These are phyloP conservation scores for Urocynchramus pylzowi DNA, from an alignment of 2,113 vertebrate genomes.

Conservation along the genomic window DNA sequence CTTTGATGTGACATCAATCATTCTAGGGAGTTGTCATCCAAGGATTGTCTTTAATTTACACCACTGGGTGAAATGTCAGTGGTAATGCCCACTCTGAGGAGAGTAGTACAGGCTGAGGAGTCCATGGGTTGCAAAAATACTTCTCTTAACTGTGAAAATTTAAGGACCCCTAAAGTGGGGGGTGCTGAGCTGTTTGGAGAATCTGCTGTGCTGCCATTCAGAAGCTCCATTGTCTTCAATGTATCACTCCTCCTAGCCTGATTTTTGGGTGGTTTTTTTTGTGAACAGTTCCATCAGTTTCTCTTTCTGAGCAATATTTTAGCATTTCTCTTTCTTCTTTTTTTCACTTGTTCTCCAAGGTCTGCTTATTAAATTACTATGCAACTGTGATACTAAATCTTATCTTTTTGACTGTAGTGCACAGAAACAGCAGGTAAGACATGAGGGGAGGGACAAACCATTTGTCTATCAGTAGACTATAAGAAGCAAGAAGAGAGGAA, in stretches of 20 bases:
- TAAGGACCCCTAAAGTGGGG: neutral
- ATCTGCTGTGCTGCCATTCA: neutral
- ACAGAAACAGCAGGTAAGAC: neutral
- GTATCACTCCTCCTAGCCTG: neutral
- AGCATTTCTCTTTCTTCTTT: conserved; percentile 1
- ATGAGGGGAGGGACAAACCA: neutral
- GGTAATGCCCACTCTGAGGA: neutral
- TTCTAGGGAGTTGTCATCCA: neutral
- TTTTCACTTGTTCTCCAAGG: neutral
- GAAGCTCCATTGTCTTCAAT: neutral
- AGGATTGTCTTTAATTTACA: neutral
- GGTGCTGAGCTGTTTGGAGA: neutral
- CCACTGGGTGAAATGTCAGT: neutral
- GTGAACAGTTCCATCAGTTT: conserved; percentile 18
- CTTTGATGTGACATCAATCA: neutral
- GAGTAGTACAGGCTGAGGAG: neutral
- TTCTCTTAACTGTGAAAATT: neutral
- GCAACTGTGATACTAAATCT: conserved; percentile 44
- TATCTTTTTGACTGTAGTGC: conserved; percentile 28
- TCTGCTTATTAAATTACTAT: conserved; percentile 58
- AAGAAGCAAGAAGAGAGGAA: neutral
- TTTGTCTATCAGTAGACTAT: conserved; percentile 40
- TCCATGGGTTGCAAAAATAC: neutral
- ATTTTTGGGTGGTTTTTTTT: neutral
- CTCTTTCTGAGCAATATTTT: conserved; percentile 28